Evolutionary conservation across 2,797 vertebrate genomes (phyloP).

Genomic region (Sebastiscus albofasciatus): DNA sequence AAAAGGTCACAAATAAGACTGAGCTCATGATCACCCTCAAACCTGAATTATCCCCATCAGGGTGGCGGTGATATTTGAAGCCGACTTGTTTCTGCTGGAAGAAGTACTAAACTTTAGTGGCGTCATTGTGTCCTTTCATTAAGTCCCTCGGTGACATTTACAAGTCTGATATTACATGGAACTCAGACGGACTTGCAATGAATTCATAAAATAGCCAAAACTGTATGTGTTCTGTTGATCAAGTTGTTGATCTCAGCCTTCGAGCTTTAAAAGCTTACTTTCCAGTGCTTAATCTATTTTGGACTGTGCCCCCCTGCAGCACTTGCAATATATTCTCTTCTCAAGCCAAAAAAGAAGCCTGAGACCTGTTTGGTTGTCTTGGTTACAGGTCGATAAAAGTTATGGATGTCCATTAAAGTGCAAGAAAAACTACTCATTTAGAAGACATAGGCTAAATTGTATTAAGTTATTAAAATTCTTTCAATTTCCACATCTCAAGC

Average conservation of each 20-base stretch:
- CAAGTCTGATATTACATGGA: background rate
- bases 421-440: background rate
- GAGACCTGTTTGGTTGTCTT: background rate
- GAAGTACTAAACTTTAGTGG: background rate
- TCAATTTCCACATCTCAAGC: background rate
- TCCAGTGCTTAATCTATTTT: background rate
- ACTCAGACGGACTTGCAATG: background rate
- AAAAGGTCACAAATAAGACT: slow-evolving; percentile 38
- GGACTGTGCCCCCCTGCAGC: background rate
- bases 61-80: slow-evolving; percentile 23
- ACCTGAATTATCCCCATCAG: background rate
- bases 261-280: background rate
- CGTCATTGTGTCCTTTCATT: background rate
- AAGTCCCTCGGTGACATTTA: slow-evolving; percentile 6
- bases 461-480: background rate
- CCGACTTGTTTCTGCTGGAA: background rate
- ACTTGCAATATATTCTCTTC: background rate
- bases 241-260: background rate
- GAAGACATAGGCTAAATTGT: background rate
- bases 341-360: background rate
- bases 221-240: background rate
- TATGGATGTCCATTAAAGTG: background rate
- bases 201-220: background rate
- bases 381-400: background rate
- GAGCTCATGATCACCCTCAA: background rate